Conservation (phyloP, 2,113 vertebrate genomes). For the Girardinichthys multiradiatus region DNA sequence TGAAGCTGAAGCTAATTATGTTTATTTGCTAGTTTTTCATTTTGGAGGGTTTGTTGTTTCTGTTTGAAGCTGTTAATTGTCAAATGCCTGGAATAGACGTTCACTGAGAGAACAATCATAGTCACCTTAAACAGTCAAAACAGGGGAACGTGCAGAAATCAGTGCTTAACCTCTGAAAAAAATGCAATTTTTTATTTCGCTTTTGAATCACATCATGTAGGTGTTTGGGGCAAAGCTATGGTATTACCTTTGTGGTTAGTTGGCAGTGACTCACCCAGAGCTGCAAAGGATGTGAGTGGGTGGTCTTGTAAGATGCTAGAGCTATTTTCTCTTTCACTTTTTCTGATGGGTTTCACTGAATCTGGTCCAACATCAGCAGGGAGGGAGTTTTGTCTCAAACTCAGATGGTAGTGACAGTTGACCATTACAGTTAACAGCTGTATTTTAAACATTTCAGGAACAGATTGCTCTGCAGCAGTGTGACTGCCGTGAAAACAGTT, state of each 20-base stretch:
- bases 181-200: conserved; percentile 10
- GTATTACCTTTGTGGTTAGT: conserved; percentile 58
- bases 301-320: conserved; percentile 20
- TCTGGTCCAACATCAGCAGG: conserved; percentile 1
- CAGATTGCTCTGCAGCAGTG: not conserved
- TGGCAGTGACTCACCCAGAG: conserved; percentile 47
- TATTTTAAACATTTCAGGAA: not conserved
- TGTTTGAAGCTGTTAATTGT: conserved; percentile 20
- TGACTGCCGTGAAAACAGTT: not conserved
- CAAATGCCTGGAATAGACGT: conserved; percentile 11
- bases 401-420: not conserved
- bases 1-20: conserved; percentile 56
- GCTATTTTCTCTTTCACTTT: conserved; percentile 70
- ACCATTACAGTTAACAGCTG: not conserved
- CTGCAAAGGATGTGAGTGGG: conserved; percentile 62
- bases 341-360: conserved; percentile 13
- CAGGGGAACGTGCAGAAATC: not conserved
- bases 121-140: not conserved
- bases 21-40: conserved; percentile 36
- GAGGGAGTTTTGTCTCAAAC: not conserved
- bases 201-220: not conserved
- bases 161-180: not conserved
- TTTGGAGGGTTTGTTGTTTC: conserved; percentile 8
- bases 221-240: not conserved
- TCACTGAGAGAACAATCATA: not conserved